Conservation (phyloP, 64 coral and sea anemone genomes). For the Porites australiensis region DNA sequence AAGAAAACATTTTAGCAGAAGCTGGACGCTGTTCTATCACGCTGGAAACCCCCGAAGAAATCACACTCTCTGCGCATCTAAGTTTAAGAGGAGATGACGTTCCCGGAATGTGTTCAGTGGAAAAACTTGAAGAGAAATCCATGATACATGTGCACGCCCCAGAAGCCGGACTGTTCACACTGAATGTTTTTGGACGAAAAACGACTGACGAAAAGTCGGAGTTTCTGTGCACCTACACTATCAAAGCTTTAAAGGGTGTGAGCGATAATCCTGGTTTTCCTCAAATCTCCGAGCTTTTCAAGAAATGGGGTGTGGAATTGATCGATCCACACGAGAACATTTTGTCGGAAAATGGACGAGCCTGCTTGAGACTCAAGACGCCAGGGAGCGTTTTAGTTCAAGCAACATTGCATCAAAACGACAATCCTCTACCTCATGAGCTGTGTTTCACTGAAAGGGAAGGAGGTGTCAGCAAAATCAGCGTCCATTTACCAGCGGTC, state of each 20-base stretch:
- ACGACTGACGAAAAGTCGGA: not conserved
- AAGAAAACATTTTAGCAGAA: constrained; percentile 59
- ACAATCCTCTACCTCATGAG: constrained; percentile 36
- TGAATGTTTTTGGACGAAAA: constrained; percentile 53
- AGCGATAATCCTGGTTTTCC: constrained; percentile 65
- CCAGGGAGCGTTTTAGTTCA: constrained; percentile 27
- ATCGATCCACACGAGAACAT: constrained; percentile 63
- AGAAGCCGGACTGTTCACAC: constrained; percentile 35
- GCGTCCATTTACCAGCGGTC: constrained; percentile 21
- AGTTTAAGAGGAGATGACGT: not conserved
- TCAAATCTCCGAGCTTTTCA: constrained; percentile 24
- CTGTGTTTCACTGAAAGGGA: constrained; percentile 21
- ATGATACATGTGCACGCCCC: constrained; percentile 25
- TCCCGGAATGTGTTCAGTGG: constrained; percentile 34
- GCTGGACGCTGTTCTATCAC: constrained; percentile 7
- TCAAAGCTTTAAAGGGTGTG: constrained; percentile 14
- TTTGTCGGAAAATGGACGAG: constrained; percentile 21
- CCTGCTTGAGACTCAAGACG: constrained; percentile 16
- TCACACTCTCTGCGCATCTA: constrained; percentile 14
- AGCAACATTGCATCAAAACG: constrained; percentile 4
- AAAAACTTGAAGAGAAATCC: constrained; percentile 1
- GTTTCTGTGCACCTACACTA: constrained; percentile 54
- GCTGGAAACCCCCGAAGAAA: constrained; percentile 15
- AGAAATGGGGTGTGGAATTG: constrained; percentile 37
- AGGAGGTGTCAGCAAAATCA: constrained; percentile 14